Evolutionary conservation across 2,797 vertebrate species (phyloP).

Genomic region (Cryptoprocta ferox): DNA sequence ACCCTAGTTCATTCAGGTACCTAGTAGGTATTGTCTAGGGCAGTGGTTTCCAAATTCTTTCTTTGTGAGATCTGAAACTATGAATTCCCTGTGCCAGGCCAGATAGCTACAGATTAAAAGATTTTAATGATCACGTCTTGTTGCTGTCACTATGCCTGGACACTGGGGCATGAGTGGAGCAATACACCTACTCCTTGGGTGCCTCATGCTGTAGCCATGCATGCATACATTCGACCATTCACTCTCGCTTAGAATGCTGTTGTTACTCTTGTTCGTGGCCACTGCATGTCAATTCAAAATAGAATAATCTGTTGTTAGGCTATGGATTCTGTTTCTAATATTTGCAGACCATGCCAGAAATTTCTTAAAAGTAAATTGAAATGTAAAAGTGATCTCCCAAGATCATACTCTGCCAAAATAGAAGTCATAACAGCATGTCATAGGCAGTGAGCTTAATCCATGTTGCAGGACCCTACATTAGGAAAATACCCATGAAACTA

Average conservation of each 20-base stretch:
- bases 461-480: neutral
- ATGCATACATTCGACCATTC: fast-evolving
- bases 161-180: neutral
- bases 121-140: neutral
- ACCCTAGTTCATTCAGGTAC: neutral
- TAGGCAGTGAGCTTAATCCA: neutral
- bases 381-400: neutral
- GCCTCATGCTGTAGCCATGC: neutral
- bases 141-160: too few relatives aligned
- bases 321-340: neutral
- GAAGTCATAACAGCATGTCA: neutral
- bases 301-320: neutral
- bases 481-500: neutral
- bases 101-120: neutral
- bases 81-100: neutral
- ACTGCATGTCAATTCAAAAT: neutral
- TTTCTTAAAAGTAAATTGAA: neutral
- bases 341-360: neutral
- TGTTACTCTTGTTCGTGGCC: neutral
- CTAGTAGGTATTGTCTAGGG: neutral
- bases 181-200: too few relatives aligned
- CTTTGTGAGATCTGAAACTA: neutral
- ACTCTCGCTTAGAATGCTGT: neutral
- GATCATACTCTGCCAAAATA: neutral
- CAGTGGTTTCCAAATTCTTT: neutral